These are phyloP conservation scores for Venturia canescens DNA, from an alignment of 1,140 invertebrate species.

Conservation along the genomic window DNA sequence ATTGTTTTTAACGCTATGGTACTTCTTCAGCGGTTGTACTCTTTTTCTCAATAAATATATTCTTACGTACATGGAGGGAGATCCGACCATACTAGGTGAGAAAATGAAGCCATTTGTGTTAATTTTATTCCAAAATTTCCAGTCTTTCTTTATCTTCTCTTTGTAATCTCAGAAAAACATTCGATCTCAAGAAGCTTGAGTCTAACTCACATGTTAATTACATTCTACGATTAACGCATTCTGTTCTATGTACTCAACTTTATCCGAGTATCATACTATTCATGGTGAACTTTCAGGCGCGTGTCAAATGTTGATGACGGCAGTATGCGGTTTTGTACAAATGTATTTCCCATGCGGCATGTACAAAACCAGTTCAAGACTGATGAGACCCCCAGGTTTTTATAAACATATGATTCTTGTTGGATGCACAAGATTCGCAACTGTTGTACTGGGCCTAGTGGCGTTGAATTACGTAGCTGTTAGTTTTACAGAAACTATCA, in stretches of 20 bases:
- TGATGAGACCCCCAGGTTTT: constrained; percentile 84
- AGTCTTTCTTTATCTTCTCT: too few species aligned
- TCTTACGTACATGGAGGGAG: constrained; percentile 86
- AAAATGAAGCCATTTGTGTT: neutral
- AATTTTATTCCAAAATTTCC: neutral
- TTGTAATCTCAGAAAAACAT: too few species aligned
- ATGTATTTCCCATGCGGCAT: constrained; percentile 87
- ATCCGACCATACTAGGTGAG: constrained; percentile 87
- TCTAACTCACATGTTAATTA: too few species aligned
- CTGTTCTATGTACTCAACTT: too few species aligned
- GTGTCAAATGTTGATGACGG: constrained; percentile 88
- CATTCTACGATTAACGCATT: too few species aligned
- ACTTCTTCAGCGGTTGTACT: constrained; percentile 87
- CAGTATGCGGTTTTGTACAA: constrained; percentile 86
- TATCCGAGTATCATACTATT: neutral
- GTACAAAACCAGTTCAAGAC: constrained; percentile 80
- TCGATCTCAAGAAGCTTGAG: too few species aligned
- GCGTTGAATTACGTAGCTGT: constrained; percentile 91
- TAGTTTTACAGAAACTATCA: constrained; percentile 92
- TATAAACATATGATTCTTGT: constrained; percentile 87
- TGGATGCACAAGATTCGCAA: constrained; percentile 87
- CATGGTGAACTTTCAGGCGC: constrained; percentile 75
- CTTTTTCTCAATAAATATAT: constrained; percentile 92
- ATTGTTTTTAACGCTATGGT: constrained; percentile 85
- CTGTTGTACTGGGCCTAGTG: constrained; percentile 86